Evolutionary conservation across 1,140 invertebrate genomes (phyloP), one percentile per base, ranked within the genome.

Genomic region (Brachionus rotundiformis): DNA sequence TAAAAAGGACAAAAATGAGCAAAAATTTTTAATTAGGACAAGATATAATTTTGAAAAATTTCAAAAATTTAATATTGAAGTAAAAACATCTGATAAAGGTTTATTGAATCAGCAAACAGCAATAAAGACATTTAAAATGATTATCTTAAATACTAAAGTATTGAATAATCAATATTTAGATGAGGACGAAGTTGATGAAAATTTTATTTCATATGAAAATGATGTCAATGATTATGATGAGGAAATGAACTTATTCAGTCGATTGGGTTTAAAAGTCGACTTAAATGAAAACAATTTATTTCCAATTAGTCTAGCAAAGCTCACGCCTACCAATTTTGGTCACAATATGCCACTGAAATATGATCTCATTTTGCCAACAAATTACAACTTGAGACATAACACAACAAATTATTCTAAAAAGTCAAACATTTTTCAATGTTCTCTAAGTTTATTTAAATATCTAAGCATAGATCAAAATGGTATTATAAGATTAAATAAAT

Each of bases 1-100:
- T 33, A 27, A 47, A 10, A 41, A 25, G 16, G 10, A 1, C 6
- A 25, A 2, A n/a, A 73, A 44, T 44, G 68, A 73, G 25, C 13
- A 73, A 44, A 73, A 73, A 73, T 73, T 25, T 44, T 44, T 73
- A 41, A 44, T 73, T 5, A 16, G 39, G 5, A 73, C 68, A 23
- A 44, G 4, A 73, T 31, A 25, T 23, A 44, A 25, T 73, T 73
- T 73, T 47, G 23, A 73, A 2, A 44, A 27, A 25, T 44, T 13
- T 41, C 8, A 71, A 73, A 23, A 25, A 44, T 73, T 73, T 13
- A 25, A 73, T 10, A 27, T 73, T 19, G 36, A 44, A 25, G 25
- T 73, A 44, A 73, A 11, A 23, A 10, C 68, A 19, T 44, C 36
- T 0, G 68, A 73, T 25, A 16, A 25, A 44, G 68, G 68, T 8